phyloP scores from a whole-genome alignment of 2,113 vertebrate species.

The Nannospalax galili region DNA sequence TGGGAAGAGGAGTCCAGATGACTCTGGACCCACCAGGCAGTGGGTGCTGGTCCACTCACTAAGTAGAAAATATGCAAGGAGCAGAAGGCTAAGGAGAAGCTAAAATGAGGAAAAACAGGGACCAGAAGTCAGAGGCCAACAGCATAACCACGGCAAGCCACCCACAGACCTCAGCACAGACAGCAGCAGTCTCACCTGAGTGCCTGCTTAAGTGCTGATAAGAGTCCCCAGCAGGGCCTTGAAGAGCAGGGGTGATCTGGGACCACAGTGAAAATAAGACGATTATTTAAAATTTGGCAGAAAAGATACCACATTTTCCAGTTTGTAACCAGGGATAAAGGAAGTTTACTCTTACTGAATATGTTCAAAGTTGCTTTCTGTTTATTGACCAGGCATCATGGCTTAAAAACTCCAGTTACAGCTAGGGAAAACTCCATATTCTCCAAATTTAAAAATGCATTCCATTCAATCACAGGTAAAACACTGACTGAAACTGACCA shows the following conservation, averaged over 20 bases:
- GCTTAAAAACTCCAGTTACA: constrained; percentile 12
- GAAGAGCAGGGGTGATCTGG: background rate
- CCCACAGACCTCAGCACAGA: background rate
- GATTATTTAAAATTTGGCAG: background rate
- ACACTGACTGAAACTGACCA: background rate
- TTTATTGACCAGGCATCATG: background rate
- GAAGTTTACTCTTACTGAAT: background rate
- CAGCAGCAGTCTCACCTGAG: background rate
- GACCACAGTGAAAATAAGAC: background rate
- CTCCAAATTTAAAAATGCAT: background rate
- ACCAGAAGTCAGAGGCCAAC: background rate
- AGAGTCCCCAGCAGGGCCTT: background rate
- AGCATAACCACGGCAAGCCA: background rate
- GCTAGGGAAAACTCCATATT: background rate
- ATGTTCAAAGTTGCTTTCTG: background rate
- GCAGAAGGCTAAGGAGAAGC: background rate
- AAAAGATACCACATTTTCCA: background rate
- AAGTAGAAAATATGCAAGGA: background rate
- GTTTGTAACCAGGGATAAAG: background rate
- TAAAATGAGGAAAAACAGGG: background rate
- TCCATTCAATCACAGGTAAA: background rate
- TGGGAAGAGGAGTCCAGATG: background rate
- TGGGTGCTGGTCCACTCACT: background rate
- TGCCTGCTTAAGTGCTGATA: too few species aligned
- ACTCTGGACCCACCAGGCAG: background rate